Percentiles rank a stretch among this genome's conserved stretches.
phyloP scores from a whole-genome alignment of 30 jellyfish, hydroid and myxozoan species.

The Turritopsis dohrnii region DNA sequence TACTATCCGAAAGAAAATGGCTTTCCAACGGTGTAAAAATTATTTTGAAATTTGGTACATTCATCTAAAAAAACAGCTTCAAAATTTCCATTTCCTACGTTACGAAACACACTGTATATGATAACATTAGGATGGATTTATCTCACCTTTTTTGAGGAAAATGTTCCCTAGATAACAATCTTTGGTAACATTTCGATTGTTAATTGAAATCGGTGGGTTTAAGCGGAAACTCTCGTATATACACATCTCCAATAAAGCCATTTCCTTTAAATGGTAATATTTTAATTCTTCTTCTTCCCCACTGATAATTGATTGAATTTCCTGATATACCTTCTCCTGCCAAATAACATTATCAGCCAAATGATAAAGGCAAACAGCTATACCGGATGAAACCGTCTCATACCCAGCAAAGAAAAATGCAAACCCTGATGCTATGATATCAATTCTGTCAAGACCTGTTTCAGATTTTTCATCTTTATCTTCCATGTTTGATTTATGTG shows the following conservation, averaged over 20 bases:
- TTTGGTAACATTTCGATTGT: background rate
- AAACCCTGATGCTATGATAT: background rate
- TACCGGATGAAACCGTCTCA: background rate
- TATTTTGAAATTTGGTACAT: too few relatives aligned
- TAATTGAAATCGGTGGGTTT: background rate
- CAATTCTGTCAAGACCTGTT: background rate
- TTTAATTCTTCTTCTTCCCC: background rate
- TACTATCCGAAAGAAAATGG: too few relatives aligned
- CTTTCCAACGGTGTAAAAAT: too few relatives aligned
- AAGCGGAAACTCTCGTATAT: background rate
- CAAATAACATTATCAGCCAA: background rate
- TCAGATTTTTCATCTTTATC: background rate
- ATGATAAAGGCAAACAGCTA: background rate
- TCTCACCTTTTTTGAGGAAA: background rate
- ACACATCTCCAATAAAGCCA: background rate
- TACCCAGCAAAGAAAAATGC: background rate
- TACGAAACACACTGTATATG: too few relatives aligned
- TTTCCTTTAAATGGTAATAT: background rate
- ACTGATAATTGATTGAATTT: background rate
- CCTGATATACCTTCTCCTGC: constrained; percentile 3
- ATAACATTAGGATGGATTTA: too few relatives aligned
- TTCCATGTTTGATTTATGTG: background rate
- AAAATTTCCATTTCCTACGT: too few relatives aligned
- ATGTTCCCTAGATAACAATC: background rate
- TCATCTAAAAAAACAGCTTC: too few relatives aligned